phyloP scores from a whole-genome alignment of 2,113 vertebrate genomes.

The Glaucidium brasilianum region DNA sequence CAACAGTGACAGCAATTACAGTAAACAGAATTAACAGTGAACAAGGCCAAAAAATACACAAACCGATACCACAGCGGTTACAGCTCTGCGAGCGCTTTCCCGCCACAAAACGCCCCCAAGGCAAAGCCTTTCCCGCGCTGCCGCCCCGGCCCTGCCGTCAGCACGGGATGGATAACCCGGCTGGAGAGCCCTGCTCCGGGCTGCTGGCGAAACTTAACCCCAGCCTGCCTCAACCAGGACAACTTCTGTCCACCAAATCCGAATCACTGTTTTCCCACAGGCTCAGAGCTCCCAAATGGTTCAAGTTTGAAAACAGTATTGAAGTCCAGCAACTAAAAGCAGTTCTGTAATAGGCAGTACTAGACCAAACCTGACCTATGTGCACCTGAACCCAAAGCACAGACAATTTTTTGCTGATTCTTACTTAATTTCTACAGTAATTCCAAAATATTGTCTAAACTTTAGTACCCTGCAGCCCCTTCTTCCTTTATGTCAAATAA shows the following conservation, averaged over 20 bases:
- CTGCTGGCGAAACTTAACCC: too few species aligned
- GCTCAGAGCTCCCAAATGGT: neutral
- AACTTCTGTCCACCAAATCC: neutral
- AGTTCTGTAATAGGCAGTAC: neutral
- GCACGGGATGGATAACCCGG: too few species aligned
- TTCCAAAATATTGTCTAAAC: neutral
- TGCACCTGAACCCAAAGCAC: neutral
- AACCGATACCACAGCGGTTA: too few species aligned
- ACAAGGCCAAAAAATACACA: too few species aligned
- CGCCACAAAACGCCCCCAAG: too few species aligned
- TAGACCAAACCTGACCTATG: neutral
- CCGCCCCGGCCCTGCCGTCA: too few species aligned
- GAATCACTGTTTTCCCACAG: neutral
- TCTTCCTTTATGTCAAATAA: neutral
- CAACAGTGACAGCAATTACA: too few species aligned
- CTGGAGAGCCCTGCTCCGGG: too few species aligned
- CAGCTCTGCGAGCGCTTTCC: too few species aligned
- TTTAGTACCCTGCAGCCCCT: neutral
- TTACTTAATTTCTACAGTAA: neutral
- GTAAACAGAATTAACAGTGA: too few species aligned
- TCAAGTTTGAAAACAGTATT: neutral
- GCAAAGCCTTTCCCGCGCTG: too few species aligned
- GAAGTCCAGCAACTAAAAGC: neutral
- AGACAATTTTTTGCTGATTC: neutral
- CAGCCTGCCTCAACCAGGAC: too few species aligned